Percentiles rank a stretch among this genome's conserved stretches.
Conservation (phyloP, 2,888 invertebrate genomes). For the Ypsolopha scabrella region DNA sequence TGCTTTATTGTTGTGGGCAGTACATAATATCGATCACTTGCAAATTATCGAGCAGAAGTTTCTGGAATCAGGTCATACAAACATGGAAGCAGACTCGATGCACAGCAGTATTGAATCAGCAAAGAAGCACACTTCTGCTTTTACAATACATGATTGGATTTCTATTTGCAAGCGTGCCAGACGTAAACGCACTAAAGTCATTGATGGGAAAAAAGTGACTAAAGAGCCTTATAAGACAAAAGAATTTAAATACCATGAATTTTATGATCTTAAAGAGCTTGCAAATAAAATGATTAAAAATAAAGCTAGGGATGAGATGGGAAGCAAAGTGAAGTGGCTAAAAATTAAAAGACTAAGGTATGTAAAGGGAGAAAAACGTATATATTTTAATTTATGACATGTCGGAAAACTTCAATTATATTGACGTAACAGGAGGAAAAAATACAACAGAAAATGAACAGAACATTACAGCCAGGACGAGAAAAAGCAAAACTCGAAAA, state of each 20-base stretch:
- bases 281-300: background rate
- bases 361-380: background rate
- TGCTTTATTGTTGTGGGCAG: no score
- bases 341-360: conserved; percentile 4
- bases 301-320: background rate
- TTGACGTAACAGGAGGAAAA: no score
- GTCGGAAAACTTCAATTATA: conserved; percentile 2
- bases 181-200: background rate
- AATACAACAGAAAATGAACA: no score
- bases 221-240: background rate
- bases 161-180: conserved; percentile 1
- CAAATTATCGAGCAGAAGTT: conserved; percentile 7
- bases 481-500: no score
- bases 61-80: conserved; percentile 6
- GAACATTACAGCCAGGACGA: no score
- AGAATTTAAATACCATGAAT: conserved; percentile 1
- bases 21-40: no score
- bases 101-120: conserved; percentile 6
- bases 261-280: conserved; percentile 1
- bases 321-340: background rate
- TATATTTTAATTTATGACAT: background rate
- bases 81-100: conserved; percentile 8
- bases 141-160: background rate
- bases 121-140: background rate
- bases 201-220: background rate